Percentiles rank a stretch among this genome's conserved stretches.
Evolutionary conservation across 92 coral and sea anemone species (phyloP).

Genomic region (Anthopleura xanthogrammica): DNA sequence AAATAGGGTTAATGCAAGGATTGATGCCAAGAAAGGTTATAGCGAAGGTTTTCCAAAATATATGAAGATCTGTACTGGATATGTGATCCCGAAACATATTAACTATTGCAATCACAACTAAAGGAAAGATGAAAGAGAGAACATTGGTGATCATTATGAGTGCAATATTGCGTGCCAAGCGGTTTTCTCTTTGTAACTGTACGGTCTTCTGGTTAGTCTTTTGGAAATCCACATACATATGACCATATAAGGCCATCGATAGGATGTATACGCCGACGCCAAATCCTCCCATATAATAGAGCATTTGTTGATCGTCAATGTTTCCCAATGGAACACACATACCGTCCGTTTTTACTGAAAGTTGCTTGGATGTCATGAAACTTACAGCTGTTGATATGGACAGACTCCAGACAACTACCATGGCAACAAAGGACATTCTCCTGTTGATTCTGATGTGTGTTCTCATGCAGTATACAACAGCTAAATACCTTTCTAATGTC

Average conservation of each 20-base stretch:
- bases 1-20: too few relatives aligned
- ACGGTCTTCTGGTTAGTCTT: conserved; percentile 12
- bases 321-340: background rate
- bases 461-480: conserved; percentile 19
- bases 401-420: background rate
- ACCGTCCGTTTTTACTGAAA: background rate
- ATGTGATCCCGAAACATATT: too few relatives aligned
- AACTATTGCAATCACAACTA: background rate
- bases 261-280: background rate
- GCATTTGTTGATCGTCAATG: background rate
- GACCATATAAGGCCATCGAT: background rate
- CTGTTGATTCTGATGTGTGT: background rate
- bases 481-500: conserved; percentile 23
- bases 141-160: conserved; percentile 33
- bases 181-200: conserved; percentile 26
- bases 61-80: too few relatives aligned
- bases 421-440: background rate
- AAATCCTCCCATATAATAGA: background rate
- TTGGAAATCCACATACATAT: conserved; percentile 10
- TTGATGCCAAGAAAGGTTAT: too few relatives aligned
- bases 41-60: too few relatives aligned
- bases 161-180: conserved; percentile 34
- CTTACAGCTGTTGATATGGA: background rate
- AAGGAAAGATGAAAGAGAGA: conserved; percentile 35
- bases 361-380: too few relatives aligned